Percentiles rank a stretch among this genome's conserved stretches.
phyloP scores from a whole-genome alignment of 2,797 vertebrate genomes.

The Sitta carolinensis region DNA sequence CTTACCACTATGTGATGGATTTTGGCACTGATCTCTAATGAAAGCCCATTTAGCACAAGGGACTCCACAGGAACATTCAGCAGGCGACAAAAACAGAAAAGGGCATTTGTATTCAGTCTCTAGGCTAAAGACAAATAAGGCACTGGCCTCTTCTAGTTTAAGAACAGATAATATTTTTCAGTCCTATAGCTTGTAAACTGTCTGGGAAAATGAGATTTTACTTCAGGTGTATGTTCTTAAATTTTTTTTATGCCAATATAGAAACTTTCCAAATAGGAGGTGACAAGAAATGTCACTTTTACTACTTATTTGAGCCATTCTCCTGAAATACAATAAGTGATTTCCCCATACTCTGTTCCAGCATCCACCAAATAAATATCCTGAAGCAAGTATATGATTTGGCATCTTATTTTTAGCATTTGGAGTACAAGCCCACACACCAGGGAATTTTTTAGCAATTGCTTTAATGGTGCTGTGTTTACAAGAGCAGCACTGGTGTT shows the following conservation, averaged over 20 bases:
- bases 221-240: neutral
- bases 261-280: conserved; percentile 1
- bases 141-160: neutral
- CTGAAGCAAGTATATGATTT: neutral
- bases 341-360: conserved; percentile 3
- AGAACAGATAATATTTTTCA: neutral
- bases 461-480: conserved; percentile 46
- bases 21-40: neutral
- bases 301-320: conserved; percentile 1
- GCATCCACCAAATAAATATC: conserved; percentile 28
- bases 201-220: conserved; percentile 2
- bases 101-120: neutral
- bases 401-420: conserved; percentile 38
- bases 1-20: neutral
- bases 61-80: neutral
- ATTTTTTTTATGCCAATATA: neutral
- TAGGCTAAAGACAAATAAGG: neutral
- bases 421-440: neutral
- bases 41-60: neutral
- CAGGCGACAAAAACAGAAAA: neutral
- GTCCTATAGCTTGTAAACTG: neutral
- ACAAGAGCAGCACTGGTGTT: neutral
- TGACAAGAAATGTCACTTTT: neutral
- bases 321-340: conserved; percentile 12
- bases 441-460: conserved; percentile 43